Evolutionary conservation across 1,140 invertebrate genomes (phyloP).

Genomic region (Neodiprion fabricii): DNA sequence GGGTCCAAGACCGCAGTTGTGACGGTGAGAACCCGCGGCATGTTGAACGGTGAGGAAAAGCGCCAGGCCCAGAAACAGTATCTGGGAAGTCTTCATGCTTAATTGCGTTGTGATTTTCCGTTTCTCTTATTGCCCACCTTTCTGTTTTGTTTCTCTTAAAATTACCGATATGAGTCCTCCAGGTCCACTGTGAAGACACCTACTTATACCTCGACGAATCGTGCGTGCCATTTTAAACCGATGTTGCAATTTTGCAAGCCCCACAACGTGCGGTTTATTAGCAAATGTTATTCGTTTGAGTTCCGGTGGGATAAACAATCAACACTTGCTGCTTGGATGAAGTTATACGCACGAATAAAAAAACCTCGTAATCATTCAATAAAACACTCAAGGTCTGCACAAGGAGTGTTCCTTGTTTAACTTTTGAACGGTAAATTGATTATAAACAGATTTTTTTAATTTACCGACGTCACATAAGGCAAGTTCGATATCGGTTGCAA

Average conservation of each 20-base stretch:
- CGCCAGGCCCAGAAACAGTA: constrained; percentile 11
- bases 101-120: background rate
- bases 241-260: background rate
- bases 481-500: background rate
- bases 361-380: background rate
- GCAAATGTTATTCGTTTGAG: background rate
- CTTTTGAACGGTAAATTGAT: too few species aligned
- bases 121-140: too few species aligned
- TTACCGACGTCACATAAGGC: background rate
- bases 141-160: background rate
- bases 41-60: constrained; percentile 2
- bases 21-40: background rate
- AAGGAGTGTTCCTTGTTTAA: too few species aligned
- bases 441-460: too few species aligned
- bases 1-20: background rate
- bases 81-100: constrained; percentile 10
- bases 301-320: background rate
- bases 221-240: background rate
- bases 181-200: background rate
- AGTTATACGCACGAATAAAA: background rate
- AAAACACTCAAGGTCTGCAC: background rate
- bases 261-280: background rate
- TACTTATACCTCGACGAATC: constrained; percentile 9
- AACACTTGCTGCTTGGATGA: background rate
- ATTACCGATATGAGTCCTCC: constrained; percentile 9